These are phyloP conservation scores for Linepithema humile DNA, from an alignment of 1,140 invertebrate genomes.

Conservation along the genomic window DNA sequence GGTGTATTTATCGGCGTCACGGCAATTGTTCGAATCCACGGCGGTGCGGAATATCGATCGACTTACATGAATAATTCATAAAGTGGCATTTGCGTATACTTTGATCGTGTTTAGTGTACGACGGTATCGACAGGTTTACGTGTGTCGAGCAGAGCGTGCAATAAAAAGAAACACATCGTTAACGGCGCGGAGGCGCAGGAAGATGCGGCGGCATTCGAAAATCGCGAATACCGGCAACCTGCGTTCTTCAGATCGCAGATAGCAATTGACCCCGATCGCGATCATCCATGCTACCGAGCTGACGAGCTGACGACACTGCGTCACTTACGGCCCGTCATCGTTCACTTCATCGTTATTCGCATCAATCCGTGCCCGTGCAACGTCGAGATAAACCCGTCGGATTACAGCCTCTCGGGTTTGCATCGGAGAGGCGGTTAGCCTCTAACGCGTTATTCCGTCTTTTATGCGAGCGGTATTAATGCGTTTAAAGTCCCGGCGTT, in stretches of 20 bases:
- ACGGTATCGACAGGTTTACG: conserved; percentile 19
- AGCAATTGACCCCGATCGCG: conserved; percentile 70
- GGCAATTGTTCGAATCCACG: conserved; percentile 1
- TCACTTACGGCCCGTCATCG: conserved; percentile 39
- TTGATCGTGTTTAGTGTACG: conserved; percentile 12
- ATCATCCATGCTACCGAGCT: conserved; percentile 27
- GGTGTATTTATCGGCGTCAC: conserved; percentile 11
- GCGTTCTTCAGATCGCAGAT: conserved; percentile 62
- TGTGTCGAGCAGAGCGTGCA: neutral
- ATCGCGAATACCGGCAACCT: conserved; percentile 56
- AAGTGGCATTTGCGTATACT: conserved; percentile 19
- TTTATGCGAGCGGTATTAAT: neutral
- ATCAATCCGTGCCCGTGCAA: neutral
- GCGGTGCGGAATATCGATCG: conserved; percentile 7
- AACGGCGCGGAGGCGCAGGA: conserved; percentile 39
- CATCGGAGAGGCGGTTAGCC: neutral
- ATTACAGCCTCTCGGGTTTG: neutral
- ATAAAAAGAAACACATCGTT: conserved; percentile 48
- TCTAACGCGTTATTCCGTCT: neutral
- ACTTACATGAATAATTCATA: conserved; percentile 48
- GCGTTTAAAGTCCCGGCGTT: conserved; percentile 10
- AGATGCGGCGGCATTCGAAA: conserved; percentile 25
- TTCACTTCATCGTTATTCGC: conserved; percentile 15
- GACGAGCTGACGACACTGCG: conserved; percentile 41
- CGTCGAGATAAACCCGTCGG: neutral